Base-by-base conservation (phyloP, 2,113 vertebrate species). In the Hucho hucho region DNA sequence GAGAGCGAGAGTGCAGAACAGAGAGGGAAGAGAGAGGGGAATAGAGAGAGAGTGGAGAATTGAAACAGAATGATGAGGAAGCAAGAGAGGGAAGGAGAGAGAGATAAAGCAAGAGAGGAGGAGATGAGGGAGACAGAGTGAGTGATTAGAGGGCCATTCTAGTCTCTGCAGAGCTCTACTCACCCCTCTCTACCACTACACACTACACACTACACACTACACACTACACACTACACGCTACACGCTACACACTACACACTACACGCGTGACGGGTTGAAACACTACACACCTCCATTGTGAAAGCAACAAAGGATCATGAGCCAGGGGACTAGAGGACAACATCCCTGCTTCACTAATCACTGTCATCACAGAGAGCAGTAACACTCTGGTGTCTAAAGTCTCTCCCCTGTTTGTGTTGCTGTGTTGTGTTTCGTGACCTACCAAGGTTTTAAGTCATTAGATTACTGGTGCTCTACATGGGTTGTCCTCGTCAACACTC, bases 251-350 rank as follows among this genome's bases (percentile, higher is more conserved):
- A 1, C 32, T 37, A 37, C 32, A 9, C 6, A 6, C 29, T 5
- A 32, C 29, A 83, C 89, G 87, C 88, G 7, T 43, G 37, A 43
- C 2, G 37, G 87, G 86, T 88, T 88, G 84, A 91, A 89, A 91
- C 82, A 76, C 69, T 81, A 90, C 83, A 89, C 67, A 72, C 75
- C 78, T 70, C 86, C 46, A 89, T 90, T 91, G 88, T 90, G 28
- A 59, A 28, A 81, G 82, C 46, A 85, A 92, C 89, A 92, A 92
- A 85, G 83, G 77, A 86, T 89, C 37, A 43, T 43, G 37, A 43
- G 9, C 37, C 9, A 11, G 37, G 76, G 87, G 89, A 87, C 88
- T 89, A 88, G 90, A 85, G 90, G 88, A 85, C 88, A 86, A 69
- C 82, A 79, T 22, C 83, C 85, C 84, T 87, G 84, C 86, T 81